Evolutionary conservation across 2,797 vertebrate species (phyloP), one percentile per base, ranked within the genome.

Genomic region (Gambusia yucatana): DNA sequence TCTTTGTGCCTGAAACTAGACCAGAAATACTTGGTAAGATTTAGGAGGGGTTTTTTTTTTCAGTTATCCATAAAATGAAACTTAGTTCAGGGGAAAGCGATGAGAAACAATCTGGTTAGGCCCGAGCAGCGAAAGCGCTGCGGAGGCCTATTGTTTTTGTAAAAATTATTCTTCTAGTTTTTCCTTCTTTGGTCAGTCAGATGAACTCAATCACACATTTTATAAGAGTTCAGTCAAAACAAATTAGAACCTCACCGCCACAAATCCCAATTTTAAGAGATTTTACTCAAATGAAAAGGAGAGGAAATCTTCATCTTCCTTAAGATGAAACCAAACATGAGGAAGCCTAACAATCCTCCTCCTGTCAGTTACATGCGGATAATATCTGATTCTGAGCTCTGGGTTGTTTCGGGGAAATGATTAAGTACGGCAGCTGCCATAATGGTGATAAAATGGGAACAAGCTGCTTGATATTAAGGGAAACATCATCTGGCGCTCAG

Each of bases 401-500:
- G 59, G 75, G 47, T 17, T n/a, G 67, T 44, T 81, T 47, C 33
- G 14, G 67, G 67, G 65, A 72, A 84, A 76, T n/a, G n/a, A 77
- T 59, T 69, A 75, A 80, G 59, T 79, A 48, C 82, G 78, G 76
- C 16, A 57, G 47, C 70, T 55, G 0, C 30, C 75, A 13, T 50
- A 72, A 16, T 73, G 22, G 59, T 73, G 77, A 63, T 84, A 61
- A 85, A 87, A 81, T 59, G 39, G 55, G 77, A 86, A 86, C 48
- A 67, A 81, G 85, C 72, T 80, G 77, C 81, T 82, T 48, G 72
- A 85, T 87, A 77, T 84, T 72, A 76, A 80, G 79, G 74, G 16
- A 6, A 79, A 59, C 76, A 71, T 86, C 88, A 89, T 90, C 87
- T 89, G 90, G 86, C 52, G 79, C 89, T 91, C 73, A 84, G 88